Evolutionary conservation across 2,888 invertebrate genomes (phyloP).

Genomic region (Tetramorium bicarinatum): DNA sequence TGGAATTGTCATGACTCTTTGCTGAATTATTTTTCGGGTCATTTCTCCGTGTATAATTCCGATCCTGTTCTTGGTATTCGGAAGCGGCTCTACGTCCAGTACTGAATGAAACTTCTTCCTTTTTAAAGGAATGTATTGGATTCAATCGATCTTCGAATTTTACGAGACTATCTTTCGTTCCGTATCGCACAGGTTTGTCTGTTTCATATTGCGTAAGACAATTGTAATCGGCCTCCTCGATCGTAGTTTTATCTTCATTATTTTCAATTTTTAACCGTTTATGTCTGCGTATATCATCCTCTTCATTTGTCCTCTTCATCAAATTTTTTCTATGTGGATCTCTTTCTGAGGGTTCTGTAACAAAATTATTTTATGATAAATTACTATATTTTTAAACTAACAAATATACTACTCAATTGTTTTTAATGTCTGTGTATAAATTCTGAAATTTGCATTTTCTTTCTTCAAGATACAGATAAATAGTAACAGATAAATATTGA

Average conservation of each 20-base stretch:
- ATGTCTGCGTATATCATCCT: not conserved
- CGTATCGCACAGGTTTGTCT: not conserved
- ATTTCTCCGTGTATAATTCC: not conserved
- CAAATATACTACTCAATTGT: not conserved
- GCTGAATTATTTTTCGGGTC: not conserved
- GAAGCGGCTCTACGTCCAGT: not conserved
- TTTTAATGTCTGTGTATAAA: not conserved
- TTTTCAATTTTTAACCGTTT: constrained; percentile 37
- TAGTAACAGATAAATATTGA: not conserved
- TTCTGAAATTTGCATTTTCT: not conserved
- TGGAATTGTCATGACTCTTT: not conserved
- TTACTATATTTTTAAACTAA: not conserved
- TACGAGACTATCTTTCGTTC: not conserved
- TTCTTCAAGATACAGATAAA: not conserved
- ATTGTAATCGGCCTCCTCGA: not conserved
- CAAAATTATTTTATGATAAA: not conserved
- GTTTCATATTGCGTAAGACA: not conserved
- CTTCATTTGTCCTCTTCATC: constrained; percentile 12
- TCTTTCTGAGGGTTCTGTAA: not conserved
- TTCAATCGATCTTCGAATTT: constrained; percentile 6
- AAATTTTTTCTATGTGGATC: not conserved
- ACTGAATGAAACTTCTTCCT: not conserved
- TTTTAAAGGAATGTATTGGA: not conserved
- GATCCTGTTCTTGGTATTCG: constrained; percentile 12
- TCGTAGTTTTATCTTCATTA: not conserved